Conservation (phyloP, 1,140 invertebrate genomes). For the Cheumatopsyche charites region DNA sequence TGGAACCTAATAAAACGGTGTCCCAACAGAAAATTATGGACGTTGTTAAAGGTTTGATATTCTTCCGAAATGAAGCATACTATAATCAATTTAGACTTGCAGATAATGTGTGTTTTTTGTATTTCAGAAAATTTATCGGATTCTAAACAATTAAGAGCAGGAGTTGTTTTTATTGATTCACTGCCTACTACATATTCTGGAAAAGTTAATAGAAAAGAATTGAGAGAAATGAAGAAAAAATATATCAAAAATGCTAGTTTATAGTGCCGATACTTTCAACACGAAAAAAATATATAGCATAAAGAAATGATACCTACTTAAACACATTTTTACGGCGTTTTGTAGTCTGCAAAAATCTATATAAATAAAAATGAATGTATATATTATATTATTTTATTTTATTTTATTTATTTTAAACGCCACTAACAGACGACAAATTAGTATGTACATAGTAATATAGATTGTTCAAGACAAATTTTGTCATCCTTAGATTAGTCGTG, state of each 20-base stretch:
- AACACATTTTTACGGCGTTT: no score
- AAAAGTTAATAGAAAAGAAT: constrained; percentile 34
- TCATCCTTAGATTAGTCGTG: no score
- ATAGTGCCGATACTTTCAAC: no score
- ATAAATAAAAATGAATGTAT: no score
- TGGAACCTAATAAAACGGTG: constrained; percentile 50
- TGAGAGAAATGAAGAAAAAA: background rate
- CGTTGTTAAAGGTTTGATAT: constrained; percentile 48
- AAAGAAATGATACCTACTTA: no score
- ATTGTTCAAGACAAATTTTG: no score
- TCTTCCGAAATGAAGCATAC: background rate
- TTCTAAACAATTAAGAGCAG: constrained; percentile 32
- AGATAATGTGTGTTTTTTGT: constrained; percentile 37
- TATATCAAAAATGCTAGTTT: background rate
- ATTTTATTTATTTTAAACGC: no score
- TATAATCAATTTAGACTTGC: background rate
- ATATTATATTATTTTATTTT: no score
- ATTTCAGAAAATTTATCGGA: constrained; percentile 37
- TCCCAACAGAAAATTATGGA: constrained; percentile 52
- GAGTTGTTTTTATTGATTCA: constrained; percentile 31
- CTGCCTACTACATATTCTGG: constrained; percentile 25
- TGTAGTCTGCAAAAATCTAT: no score
- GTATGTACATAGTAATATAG: no score
- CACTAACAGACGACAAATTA: no score
- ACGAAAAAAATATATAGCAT: no score